Conservation (phyloP, 92 coral and sea anemone species). For the Galaxea fascicularis region DNA sequence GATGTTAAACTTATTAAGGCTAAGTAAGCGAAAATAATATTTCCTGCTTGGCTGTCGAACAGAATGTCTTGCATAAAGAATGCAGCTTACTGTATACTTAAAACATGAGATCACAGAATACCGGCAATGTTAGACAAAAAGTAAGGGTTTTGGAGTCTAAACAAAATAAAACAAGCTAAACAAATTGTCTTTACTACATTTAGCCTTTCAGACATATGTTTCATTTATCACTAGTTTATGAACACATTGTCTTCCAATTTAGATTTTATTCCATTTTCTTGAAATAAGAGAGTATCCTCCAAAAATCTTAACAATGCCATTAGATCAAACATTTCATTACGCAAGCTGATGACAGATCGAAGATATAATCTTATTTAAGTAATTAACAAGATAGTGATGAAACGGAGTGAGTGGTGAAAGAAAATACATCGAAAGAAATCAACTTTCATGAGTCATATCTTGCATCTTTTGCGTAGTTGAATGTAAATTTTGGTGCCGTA, state of each 20-base stretch:
- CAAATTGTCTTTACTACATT: neutral
- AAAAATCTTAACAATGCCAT: slow-evolving; percentile 24
- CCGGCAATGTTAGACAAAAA: neutral
- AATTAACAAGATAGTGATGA: neutral
- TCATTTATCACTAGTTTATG: neutral
- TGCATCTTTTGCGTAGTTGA: neutral
- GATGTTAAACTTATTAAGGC: neutral
- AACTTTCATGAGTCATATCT: neutral
- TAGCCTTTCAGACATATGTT: neutral
- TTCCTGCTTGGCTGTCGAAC: slow-evolving; percentile 7
- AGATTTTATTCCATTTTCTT: neutral
- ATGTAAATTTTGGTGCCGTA: neutral
- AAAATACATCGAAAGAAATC: neutral
- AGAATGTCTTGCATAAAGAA: neutral
- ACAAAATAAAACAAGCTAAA: neutral
- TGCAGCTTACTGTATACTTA: neutral
- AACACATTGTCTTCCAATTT: neutral
- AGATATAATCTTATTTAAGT: slow-evolving; percentile 26
- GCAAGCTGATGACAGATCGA: slow-evolving; percentile 26
- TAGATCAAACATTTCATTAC: neutral
- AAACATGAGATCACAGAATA: neutral
- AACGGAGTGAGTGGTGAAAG: neutral
- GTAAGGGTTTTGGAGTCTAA: neutral
- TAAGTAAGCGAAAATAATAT: neutral
- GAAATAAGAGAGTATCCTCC: neutral